phyloP scores from a whole-genome alignment of 2,113 vertebrate species.

The Cichladusa arquata region DNA sequence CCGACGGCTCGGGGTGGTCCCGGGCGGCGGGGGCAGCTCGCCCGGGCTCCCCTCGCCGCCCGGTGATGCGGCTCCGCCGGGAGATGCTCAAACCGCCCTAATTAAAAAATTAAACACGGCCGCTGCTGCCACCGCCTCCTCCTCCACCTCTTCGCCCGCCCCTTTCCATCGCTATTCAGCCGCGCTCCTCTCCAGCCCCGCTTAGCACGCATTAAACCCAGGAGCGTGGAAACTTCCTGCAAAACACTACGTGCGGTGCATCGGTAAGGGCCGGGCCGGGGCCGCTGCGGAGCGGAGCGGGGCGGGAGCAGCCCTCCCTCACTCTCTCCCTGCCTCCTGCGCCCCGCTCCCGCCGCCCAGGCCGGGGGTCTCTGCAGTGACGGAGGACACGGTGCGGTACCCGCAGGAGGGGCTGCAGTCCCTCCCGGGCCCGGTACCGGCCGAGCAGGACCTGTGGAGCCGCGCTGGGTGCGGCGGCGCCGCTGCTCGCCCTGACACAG shows the following conservation, averaged over 20 bases:
- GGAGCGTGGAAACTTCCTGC: conserved; percentile 66
- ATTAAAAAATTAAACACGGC: conserved; percentile 37
- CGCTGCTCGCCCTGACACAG: background rate
- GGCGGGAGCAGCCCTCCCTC: background rate
- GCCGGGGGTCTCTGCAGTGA: background rate
- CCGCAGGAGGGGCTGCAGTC: background rate
- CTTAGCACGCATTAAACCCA: background rate
- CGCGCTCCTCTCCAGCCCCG: background rate
- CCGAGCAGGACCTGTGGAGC: conserved; percentile 35
- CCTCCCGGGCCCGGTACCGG: background rate
- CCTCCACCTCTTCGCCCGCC: conserved; percentile 25
- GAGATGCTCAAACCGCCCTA: conserved; percentile 36
- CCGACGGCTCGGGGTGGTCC: background rate
- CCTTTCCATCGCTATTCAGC: background rate
- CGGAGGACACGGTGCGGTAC: background rate
- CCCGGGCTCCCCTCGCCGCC: background rate
- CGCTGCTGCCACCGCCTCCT: background rate
- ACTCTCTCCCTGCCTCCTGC: background rate
- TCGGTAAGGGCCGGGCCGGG: conserved; percentile 22
- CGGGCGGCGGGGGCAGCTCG: background rate
- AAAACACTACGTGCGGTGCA: conserved; percentile 57
- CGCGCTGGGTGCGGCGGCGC: background rate
- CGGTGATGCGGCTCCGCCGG: conserved; percentile 5
- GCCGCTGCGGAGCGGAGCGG: background rate
- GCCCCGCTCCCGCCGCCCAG: background rate